Percentiles rank a stretch among this genome's conserved stretches.
Evolutionary conservation across 2,888 invertebrate genomes (phyloP).

Genomic region (Strigamia maritima): DNA sequence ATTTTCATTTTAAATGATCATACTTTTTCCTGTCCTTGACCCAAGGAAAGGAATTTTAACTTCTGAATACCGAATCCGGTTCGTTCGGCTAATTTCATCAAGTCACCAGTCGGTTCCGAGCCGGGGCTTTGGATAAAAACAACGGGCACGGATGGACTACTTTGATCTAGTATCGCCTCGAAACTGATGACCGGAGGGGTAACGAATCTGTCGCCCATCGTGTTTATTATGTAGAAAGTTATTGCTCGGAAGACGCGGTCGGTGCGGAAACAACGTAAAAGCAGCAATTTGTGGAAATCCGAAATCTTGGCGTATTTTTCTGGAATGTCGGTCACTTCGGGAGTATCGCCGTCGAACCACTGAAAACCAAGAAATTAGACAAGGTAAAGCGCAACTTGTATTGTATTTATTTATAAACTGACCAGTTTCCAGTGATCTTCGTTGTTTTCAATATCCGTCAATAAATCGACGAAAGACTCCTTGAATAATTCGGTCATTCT

Average conservation of each 20-base stretch:
- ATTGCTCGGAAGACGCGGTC: slow-evolving; percentile 85
- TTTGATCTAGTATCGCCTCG: slow-evolving; percentile 79
- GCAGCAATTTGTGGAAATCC: slow-evolving; percentile 69
- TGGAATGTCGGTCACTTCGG: slow-evolving; percentile 71
- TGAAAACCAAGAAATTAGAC: slow-evolving; percentile 54
- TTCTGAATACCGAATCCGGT: slow-evolving; percentile 53
- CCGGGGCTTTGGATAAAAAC: slow-evolving; percentile 55
- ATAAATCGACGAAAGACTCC: slow-evolving; percentile 63
- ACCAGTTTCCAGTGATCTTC: slow-evolving; percentile 67
- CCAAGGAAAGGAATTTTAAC: slow-evolving; percentile 54
- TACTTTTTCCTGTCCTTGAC: slow-evolving; percentile 53
- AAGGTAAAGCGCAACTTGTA: too few species aligned
- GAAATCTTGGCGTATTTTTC: slow-evolving; percentile 65
- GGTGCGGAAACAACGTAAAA: slow-evolving; percentile 82
- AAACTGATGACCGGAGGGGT: slow-evolving; percentile 83
- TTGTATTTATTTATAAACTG: slow-evolving; percentile 43
- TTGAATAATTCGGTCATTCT: slow-evolving; percentile 69
- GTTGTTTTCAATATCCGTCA: slow-evolving; percentile 61
- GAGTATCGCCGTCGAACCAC: slow-evolving; percentile 83
- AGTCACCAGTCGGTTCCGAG: slow-evolving; percentile 54
- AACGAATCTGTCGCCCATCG: slow-evolving; percentile 83
- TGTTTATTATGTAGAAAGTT: slow-evolving; percentile 72
- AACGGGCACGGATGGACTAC: slow-evolving; percentile 63
- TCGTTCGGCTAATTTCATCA: slow-evolving; percentile 54
- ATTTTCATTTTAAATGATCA: too few species aligned